Percentiles rank a stretch among this genome's conserved stretches.
Evolutionary conservation across 2,113 vertebrate species (phyloP).

Genomic region (Rutilus rutilus): DNA sequence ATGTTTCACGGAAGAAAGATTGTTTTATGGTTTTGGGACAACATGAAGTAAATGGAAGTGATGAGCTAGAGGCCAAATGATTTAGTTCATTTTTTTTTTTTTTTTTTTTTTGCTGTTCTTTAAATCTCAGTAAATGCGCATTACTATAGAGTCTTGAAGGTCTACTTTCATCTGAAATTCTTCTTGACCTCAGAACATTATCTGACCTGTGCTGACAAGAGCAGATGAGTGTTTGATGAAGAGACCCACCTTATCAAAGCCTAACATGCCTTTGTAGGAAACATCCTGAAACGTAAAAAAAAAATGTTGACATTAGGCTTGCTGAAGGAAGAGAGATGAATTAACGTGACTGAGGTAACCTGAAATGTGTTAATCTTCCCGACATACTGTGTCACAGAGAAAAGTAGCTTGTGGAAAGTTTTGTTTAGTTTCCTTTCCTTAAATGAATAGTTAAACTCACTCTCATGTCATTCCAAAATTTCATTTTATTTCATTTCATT

Average conservation of each 20-base stretch:
- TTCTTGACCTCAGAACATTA: slow-evolving; percentile 2
- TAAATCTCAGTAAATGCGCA: background rate
- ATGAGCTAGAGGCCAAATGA: background rate
- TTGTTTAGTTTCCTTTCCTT: background rate
- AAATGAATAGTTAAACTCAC: background rate
- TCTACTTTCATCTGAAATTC: background rate
- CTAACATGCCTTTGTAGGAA: slow-evolving; percentile 15
- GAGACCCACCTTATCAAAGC: slow-evolving; percentile 33
- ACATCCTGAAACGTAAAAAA: background rate
- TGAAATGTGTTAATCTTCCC: slow-evolving; percentile 40
- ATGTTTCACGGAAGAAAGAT: no score
- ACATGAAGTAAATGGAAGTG: background rate
- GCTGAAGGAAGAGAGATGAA: slow-evolving; percentile 39
- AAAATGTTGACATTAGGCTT: slow-evolving; percentile 36
- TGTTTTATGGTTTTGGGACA: background rate
- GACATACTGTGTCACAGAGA: slow-evolving; percentile 34
- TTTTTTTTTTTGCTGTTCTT: background rate
- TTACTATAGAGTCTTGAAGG: background rate
- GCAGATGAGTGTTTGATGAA: slow-evolving; percentile 27
- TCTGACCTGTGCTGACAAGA: slow-evolving; percentile 9
- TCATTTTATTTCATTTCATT: background rate
- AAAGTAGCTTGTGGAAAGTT: slow-evolving; percentile 42
- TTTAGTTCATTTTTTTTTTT: background rate
- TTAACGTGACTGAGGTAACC: slow-evolving; percentile 46
- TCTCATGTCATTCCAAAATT: background rate